Percentiles rank a stretch among this genome's conserved stretches.
phyloP scores from a whole-genome alignment of 2,888 invertebrate species.

The Pardosa pseudoannulata region DNA sequence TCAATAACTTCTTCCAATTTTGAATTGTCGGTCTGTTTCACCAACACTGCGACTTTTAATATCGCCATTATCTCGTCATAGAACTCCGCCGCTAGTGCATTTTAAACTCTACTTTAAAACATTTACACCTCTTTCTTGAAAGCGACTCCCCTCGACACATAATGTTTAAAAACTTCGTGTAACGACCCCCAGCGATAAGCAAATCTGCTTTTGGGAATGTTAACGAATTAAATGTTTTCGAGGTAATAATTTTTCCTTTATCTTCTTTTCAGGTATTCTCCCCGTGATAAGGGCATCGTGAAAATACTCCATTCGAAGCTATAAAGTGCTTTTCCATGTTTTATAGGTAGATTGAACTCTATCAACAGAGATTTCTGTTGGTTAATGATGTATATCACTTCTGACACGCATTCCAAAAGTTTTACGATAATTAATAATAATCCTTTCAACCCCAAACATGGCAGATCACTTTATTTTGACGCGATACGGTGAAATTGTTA shows the following conservation, averaged over 20 bases:
- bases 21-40: too few relatives aligned
- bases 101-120: too few relatives aligned
- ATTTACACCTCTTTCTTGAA: too few relatives aligned
- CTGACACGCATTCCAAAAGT: not conserved
- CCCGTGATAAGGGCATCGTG: not conserved
- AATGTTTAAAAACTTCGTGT: not conserved
- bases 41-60: too few relatives aligned
- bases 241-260: not conserved
- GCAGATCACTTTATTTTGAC: too few relatives aligned
- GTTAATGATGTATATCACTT: not conserved
- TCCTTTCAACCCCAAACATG: too few relatives aligned
- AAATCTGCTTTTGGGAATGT: not conserved
- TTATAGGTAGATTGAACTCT: not conserved
- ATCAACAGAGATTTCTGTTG: not conserved
- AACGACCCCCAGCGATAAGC: not conserved
- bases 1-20: too few relatives aligned
- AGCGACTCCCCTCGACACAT: too few relatives aligned
- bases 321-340: not conserved
- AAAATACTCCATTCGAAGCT: not conserved
- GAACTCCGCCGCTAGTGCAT: too few relatives aligned
- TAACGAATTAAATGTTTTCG: not conserved
- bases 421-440: not conserved
- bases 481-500: too few relatives aligned
- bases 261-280: not conserved
- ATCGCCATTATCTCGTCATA: too few relatives aligned